Base-by-base conservation (phyloP, 2,888 invertebrate genomes). In the Noctua janthe region DNA sequence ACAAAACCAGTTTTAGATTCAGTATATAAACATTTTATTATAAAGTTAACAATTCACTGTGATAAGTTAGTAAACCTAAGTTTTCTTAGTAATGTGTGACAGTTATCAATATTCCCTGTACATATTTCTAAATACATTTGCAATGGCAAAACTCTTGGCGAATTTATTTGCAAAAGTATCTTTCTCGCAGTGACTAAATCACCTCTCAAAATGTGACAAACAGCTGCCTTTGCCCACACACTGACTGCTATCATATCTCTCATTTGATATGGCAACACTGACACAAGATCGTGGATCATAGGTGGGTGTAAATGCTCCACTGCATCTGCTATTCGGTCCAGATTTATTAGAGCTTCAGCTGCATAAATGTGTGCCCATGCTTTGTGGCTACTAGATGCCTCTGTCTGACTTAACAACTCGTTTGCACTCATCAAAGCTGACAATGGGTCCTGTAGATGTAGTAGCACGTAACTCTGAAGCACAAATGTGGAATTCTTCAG, bases 281-380 rank as follows among this genome's bases (percentile, higher is more conserved):
- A 95, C 1, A 97, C 96, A 17, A 97, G 91, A 59, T 97, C 96
- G 89, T 97, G 97, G 71, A 98, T 97, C 94, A 98, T 97, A 74
- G 98, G 98, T 2, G 98, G 98, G 90, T 99, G 98, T 74, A 99
- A 96, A 94, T 99, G 98, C 80, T 98, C 98, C 20, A 99, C 97
- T 1, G 99, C 99, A 94, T 99, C 99, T 1, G 98, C 97, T 87
- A 99, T 98, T 95, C 98, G 98, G 92, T 99, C 98, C 92, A 99
- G 96, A 90, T 98, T 97, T 76, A 99, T 98, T 20, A 99, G 96
- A 49, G 99, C 98, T 95, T 99, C 99, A 0, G 99, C 99, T 74
- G 98, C 98, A 94, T 99, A 99, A 90, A 99, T 97, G 94, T 99
- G 98, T 0, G 98, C 99, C 91, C 99, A 97, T 89, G 99, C 97